Conservation (phyloP, 2,113 vertebrate genomes). For the Natator depressus region DNA sequence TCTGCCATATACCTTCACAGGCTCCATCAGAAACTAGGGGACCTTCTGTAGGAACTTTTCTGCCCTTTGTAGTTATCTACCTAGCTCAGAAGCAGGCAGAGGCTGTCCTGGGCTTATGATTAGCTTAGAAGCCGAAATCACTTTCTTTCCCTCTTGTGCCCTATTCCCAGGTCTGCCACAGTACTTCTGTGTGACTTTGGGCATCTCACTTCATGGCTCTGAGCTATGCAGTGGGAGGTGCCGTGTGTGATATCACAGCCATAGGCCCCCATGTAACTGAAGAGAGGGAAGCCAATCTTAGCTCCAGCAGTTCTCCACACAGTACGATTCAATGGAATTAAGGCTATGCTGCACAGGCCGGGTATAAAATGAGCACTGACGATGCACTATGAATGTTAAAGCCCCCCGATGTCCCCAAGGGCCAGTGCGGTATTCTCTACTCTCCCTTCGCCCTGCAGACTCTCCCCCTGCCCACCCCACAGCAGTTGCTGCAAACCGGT, state of each 20-base stretch:
- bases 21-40: neutral
- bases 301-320: neutral
- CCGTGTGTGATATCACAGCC: neutral
- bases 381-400: slow-evolving; percentile 24
- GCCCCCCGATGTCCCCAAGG: slow-evolving; percentile 8
- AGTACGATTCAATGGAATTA: fast-evolving
- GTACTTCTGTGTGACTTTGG: neutral
- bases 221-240: slow-evolving; percentile 27
- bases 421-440: neutral
- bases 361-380: slow-evolving; percentile 23
- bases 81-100: neutral
- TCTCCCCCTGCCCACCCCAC: neutral
- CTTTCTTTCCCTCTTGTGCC: neutral
- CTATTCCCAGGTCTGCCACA: neutral
- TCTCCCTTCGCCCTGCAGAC: slow-evolving; percentile 19
- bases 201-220: neutral
- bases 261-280: neutral
- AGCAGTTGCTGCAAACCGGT: slow-evolving; percentile 44
- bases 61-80: neutral
- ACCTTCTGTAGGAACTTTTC: neutral
- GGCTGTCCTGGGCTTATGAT: neutral
- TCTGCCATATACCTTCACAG: neutral
- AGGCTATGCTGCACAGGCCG: fast-evolving
- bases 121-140: slow-evolving; percentile 37
- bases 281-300: too few species aligned